Evolutionary conservation across 2,888 invertebrate genomes (phyloP).

Genomic region (Darwinula stevensoni): DNA sequence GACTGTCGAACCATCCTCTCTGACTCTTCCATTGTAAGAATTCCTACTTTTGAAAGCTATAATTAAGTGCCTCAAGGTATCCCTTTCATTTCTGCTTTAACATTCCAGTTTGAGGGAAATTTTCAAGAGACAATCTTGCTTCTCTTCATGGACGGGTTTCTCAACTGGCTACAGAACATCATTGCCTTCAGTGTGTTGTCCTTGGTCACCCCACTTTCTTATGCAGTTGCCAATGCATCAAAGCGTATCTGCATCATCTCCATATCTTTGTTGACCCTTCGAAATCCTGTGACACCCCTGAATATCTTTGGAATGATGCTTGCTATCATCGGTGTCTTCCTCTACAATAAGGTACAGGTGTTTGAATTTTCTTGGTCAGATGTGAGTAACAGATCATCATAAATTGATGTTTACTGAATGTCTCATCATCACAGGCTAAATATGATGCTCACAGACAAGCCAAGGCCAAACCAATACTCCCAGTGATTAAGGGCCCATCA

Average conservation of each 20-base stretch:
- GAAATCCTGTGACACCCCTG: constrained; percentile 61
- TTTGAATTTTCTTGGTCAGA: too few relatives aligned
- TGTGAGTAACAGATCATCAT: too few relatives aligned
- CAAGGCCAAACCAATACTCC: not conserved
- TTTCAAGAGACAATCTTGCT: constrained; percentile 19
- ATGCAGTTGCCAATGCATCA: constrained; percentile 81
- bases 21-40: too few relatives aligned
- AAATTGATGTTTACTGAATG: too few relatives aligned
- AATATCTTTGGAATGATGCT: constrained; percentile 71
- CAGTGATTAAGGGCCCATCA: too few relatives aligned
- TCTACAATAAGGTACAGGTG: constrained; percentile 73
- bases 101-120: not conserved
- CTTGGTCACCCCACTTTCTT: constrained; percentile 68
- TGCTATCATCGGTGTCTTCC: constrained; percentile 62
- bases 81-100: constrained; percentile 1
- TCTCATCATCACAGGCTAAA: not conserved
- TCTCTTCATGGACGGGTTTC: constrained; percentile 43
- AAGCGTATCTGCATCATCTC: constrained; percentile 75
- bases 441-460: not conserved
- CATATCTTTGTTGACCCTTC: constrained; percentile 51
- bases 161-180: constrained; percentile 82
- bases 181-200: constrained; percentile 78
- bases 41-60: too few relatives aligned
- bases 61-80: too few relatives aligned
- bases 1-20: constrained; percentile 21